Evolutionary conservation across 2,797 vertebrate species (phyloP), one percentile per base, ranked within the genome.

Genomic region (Takifugu ocellatus): DNA sequence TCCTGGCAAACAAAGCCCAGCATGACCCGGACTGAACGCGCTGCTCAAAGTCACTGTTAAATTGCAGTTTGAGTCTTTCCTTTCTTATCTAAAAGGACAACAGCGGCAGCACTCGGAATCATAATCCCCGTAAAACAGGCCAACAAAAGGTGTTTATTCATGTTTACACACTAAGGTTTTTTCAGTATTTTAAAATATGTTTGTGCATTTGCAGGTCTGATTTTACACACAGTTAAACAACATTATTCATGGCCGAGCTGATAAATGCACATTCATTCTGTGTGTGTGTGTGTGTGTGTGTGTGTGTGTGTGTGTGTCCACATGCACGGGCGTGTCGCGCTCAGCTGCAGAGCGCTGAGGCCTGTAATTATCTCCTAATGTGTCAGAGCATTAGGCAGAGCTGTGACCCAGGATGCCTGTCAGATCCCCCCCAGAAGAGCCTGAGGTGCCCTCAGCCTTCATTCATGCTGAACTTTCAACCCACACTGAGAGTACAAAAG

Each of bases 311-410:
- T 54, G 55, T 51, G 52, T 50, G 49, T 61, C 47, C 27, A 8
- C 71, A 25, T 75, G 83, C 63, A 62, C 67, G 25, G 72, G 49
- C 78, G 51, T 58, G 82, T 65, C 73, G 52, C 59, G 63, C 59
- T 54, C 60, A 70, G 72, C 75, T 75, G 71, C 56, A 63, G 56
- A 58, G 4, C 42, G 6, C 33, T 47, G 27, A 39, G 54, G 64
- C 66, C 75, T 84, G 62, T 87, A 84, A 87, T 87, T 84, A 86
- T 70, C 75, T 79, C 64, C 74, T 83, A 82, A 85, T 87, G 80
- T 75, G 79, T 80, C 77, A 80, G 54, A 69, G 68, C 55, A 47
- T 62, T 72, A 83, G 75, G 77, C 66, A 58, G 68, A 64, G 65
- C 66, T 29, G 46, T 74, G 78, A 84, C 80, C 82, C 78, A 59